Base-by-base conservation (phyloP, 1,140 invertebrate genomes). In the Eulimnadia texana region DNA sequence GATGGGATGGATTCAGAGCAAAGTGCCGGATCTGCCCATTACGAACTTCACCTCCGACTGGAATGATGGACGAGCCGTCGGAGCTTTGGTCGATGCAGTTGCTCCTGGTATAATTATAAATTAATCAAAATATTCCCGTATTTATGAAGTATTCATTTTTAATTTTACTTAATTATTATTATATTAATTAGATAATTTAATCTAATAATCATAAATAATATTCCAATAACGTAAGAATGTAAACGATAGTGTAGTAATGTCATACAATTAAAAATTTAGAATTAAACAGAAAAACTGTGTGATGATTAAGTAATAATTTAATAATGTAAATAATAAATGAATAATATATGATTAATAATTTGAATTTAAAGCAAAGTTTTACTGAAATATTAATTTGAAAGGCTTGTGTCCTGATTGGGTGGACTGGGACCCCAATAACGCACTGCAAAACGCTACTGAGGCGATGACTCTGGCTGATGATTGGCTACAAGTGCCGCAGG, bases 1-100 rank as follows among this genome's bases (percentile, higher is more conserved):
- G 63, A 80, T 96, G 71, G 83, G 85, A 68, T 96, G 92, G 92
- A 90, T 95, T 64, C 85, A 92, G 70, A 83, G 80, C 65, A 90
- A 90, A 72, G 71, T 86, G 20, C 85, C 87, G 11, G 89, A 93
- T 70, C 69, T 92, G 63, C 88, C 88, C 16, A 85, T 96, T 66
- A 84, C 80, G 55, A 96, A 96, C 75, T 96, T 96, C 72, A 95
- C 90, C 33, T 84, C 82, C 22, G 90, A 95, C 71, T 96, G 92
- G 92, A 93, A 92, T 70, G 87, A 90, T 71, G 92, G 92, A 23
- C 82, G 83, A 66, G 89, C 90, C 19, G 84, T 96, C 57, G 92
- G 92, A 64, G 92, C 92, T 56, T 75, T 96, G 9, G 90, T 95
- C 10, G 90, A 96, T 74, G 85, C 90, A 33, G 81, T 90, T 66